A percentile compares a stretch with the other conserved stretches of the same genome.
Conservation (phyloP, 1,140 invertebrate species). For the Apis laboriosa region DNA sequence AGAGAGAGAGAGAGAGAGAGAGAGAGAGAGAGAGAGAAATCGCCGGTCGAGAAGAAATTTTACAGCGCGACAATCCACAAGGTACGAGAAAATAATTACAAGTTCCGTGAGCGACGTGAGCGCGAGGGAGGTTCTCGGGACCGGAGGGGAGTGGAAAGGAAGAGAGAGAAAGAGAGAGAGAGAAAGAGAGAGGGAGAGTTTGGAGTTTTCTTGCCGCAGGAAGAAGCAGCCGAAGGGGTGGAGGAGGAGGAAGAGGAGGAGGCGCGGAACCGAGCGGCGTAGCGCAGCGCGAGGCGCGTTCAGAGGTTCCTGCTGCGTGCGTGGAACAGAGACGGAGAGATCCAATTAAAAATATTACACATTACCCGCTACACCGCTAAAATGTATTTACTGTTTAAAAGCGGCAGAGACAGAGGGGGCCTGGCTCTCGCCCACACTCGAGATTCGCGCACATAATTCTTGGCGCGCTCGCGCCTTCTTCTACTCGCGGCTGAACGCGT, state of each 20-base stretch:
- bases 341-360: conserved; percentile 81
- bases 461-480: conserved; percentile 10
- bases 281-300: neutral
- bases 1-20: neutral
- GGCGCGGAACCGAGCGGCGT: conserved; percentile 10
- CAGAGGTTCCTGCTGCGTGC: neutral
- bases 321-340: conserved; percentile 66
- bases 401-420: conserved; percentile 59
- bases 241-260: conserved; percentile 26
- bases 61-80: conserved; percentile 76
- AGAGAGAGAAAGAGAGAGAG: conserved; percentile 18
- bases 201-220: conserved; percentile 52
- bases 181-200: conserved; percentile 23
- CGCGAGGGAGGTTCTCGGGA: neutral
- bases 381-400: conserved; percentile 79
- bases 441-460: conserved; percentile 17
- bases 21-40: neutral
- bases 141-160: neutral
- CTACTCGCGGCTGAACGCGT: conserved; percentile 3
- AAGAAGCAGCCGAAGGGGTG: conserved; percentile 34
- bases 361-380: conserved; percentile 76
- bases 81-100: conserved; percentile 72
- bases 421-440: conserved; percentile 43
- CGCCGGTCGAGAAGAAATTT: conserved; percentile 63
- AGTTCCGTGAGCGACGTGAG: conserved; percentile 60